Conservation (phyloP, 2,113 vertebrate genomes). For the Trogon melanurus region DNA sequence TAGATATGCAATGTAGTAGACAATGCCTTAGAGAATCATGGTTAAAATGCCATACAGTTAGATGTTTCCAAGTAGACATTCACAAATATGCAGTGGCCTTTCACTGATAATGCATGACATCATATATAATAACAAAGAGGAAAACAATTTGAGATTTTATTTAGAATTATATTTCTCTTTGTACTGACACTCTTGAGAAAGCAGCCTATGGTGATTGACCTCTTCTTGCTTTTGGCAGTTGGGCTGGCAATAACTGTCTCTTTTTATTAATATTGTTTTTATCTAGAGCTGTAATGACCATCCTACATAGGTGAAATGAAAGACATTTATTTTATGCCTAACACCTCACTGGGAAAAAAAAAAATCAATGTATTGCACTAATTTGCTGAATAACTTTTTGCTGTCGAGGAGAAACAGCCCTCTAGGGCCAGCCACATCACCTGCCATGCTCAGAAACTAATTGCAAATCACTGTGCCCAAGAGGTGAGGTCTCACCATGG, state of each 20-base stretch:
- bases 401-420: constrained; percentile 28
- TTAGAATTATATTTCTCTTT: not conserved
- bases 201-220: constrained; percentile 6
- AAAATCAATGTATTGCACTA: constrained; percentile 48
- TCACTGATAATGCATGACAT: not conserved
- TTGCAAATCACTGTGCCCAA: constrained; percentile 45
- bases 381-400: constrained; percentile 65
- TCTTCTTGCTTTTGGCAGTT: constrained; percentile 17
- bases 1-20: not conserved
- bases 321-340: constrained; percentile 57
- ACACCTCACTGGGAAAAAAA: not conserved
- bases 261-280: constrained; percentile 68
- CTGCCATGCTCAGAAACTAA: constrained; percentile 51
- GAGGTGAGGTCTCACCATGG: not conserved
- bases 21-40: not conserved
- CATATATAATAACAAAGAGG: not conserved
- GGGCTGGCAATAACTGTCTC: constrained; percentile 42
- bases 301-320: constrained; percentile 66
- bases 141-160: not conserved
- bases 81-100: not conserved
- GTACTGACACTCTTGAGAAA: not conserved
- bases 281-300: constrained; percentile 45
- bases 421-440: constrained; percentile 5
- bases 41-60: not conserved
- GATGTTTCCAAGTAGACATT: not conserved